phyloP scores from a whole-genome alignment of 2,888 invertebrate species.

The Caenorhabditis macrosperma region DNA sequence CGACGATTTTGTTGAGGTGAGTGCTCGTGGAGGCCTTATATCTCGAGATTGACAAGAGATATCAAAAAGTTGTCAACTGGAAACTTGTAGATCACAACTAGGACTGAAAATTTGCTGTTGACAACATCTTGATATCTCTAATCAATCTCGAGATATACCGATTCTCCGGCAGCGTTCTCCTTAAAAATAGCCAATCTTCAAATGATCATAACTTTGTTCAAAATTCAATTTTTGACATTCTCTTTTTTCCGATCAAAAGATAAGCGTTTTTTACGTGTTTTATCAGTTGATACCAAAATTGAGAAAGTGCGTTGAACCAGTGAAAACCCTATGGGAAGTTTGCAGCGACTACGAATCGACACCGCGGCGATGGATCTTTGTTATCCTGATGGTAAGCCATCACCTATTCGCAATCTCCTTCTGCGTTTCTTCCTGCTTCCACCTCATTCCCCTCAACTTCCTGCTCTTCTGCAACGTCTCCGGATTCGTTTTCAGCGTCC shows the following conservation, averaged over 20 bases:
- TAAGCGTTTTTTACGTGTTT: too few species aligned
- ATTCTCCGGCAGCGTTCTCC: too few species aligned
- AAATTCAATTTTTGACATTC: too few species aligned
- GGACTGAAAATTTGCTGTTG: too few species aligned
- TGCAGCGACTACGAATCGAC: slow-evolving; percentile 17
- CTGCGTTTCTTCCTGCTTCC: slow-evolving; percentile 1
- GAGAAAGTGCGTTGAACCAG: too few species aligned
- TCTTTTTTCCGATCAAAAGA: too few species aligned
- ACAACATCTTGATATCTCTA: not conserved
- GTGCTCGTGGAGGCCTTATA: not conserved
- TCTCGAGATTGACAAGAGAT: not conserved
- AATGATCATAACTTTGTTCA: too few species aligned
- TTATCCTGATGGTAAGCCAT: not conserved
- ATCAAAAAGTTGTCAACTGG: too few species aligned
- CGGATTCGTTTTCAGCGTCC: not conserved
- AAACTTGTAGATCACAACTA: too few species aligned
- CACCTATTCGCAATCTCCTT: not conserved
- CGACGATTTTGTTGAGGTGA: not conserved
- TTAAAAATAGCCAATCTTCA: too few species aligned
- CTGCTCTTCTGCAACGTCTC: not conserved
- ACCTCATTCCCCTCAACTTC: not conserved
- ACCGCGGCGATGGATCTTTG: not conserved
- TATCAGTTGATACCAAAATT: too few species aligned
- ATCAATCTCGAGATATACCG: not conserved
- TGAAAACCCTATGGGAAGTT: too few species aligned